phyloP scores from a whole-genome alignment of 2,888 invertebrate species.

The Parnassius smintheus region DNA sequence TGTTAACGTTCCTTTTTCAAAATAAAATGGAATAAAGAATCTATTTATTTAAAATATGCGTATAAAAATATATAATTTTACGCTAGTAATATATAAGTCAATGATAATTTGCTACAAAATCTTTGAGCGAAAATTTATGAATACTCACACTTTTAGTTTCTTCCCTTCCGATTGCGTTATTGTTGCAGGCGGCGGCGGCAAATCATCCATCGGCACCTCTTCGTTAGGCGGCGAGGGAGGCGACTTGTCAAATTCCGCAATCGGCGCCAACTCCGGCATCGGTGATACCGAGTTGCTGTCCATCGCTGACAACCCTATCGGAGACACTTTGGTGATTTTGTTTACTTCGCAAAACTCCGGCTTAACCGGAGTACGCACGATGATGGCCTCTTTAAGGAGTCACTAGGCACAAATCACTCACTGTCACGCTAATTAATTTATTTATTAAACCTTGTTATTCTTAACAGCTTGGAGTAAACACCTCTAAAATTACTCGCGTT shows the following conservation, averaged over 20 bases:
- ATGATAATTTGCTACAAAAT: too few species aligned
- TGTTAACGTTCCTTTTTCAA: too few species aligned
- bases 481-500: constrained; percentile 4
- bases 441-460: constrained; percentile 9
- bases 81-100: too few species aligned
- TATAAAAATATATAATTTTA: too few species aligned
- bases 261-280: constrained; percentile 85
- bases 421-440: constrained; percentile 22
- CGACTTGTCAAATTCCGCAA: constrained; percentile 86
- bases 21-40: too few species aligned
- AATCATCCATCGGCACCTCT: constrained; percentile 83
- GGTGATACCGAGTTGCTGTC: constrained; percentile 86
- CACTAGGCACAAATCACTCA: constrained; percentile 19
- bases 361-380: constrained; percentile 49
- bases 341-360: constrained; percentile 49
- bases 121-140: background rate
- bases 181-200: constrained; percentile 83
- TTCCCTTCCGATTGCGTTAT: constrained; percentile 81
- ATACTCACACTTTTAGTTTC: constrained; percentile 75
- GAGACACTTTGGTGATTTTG: constrained; percentile 78
- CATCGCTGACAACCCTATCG: constrained; percentile 82
- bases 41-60: too few species aligned
- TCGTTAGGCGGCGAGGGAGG: constrained; percentile 84
- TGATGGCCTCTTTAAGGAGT: background rate
- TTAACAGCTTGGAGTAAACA: constrained; percentile 5